Evolutionary conservation across 2,888 invertebrate species (phyloP).

Genomic region (Eurois occulta): DNA sequence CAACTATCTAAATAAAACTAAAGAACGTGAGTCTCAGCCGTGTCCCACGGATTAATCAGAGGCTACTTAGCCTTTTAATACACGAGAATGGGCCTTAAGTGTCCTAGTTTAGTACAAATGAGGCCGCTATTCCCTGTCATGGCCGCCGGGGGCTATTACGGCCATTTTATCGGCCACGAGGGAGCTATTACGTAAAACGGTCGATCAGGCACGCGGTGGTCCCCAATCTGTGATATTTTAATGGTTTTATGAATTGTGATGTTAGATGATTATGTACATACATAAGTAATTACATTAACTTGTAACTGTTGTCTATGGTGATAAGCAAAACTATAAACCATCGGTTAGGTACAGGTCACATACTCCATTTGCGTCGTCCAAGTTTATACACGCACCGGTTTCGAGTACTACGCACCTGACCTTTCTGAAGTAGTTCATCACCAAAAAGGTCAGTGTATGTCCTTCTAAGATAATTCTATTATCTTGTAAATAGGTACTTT

Average conservation of each 20-base stretch:
- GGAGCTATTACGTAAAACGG: conserved; percentile 60
- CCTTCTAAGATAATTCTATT: too few species aligned
- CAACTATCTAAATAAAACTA: conserved; percentile 16
- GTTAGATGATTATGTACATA: not conserved
- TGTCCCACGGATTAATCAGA: conserved; percentile 43
- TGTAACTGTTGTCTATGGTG: not conserved
- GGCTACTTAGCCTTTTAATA: conserved; percentile 47
- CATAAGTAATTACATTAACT: not conserved
- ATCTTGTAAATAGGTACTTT: too few species aligned
- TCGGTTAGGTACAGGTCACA: not conserved
- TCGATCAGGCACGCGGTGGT: conserved; percentile 50
- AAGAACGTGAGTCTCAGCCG: conserved; percentile 12
- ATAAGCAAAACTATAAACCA: not conserved
- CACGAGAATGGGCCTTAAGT: conserved; percentile 52
- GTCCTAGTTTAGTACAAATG: conserved; percentile 58
- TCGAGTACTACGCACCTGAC: not conserved
- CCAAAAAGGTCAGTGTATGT: too few species aligned
- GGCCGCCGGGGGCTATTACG: conserved; percentile 57
- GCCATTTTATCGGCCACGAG: conserved; percentile 57
- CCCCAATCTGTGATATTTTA: conserved; percentile 53
- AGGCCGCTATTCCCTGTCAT: conserved; percentile 50
- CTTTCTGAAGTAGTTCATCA: not conserved
- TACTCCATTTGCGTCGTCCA: not conserved
- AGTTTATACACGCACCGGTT: not conserved
- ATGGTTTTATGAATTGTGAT: conserved; percentile 52